These are phyloP conservation scores for Clavelina lepadiformis DNA, from an alignment of 23 tunicate genomes.

Conservation along the genomic window DNA sequence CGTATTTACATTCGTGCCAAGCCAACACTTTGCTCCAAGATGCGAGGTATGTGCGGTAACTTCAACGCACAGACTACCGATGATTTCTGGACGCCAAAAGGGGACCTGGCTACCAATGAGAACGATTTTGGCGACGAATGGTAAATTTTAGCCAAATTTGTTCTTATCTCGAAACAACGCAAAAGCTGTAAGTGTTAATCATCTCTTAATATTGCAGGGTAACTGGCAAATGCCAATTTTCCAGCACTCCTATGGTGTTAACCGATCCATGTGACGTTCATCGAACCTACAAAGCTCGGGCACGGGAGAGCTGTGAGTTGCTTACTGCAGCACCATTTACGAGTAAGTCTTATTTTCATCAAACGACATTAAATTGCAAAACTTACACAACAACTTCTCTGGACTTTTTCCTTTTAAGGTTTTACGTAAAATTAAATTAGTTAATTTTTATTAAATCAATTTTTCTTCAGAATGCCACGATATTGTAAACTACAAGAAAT, in stretches of 20 bases:
- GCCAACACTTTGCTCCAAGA: constrained; percentile 44
- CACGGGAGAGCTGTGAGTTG: constrained; percentile 88
- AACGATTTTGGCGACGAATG: constrained; percentile 98
- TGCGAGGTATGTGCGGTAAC: constrained; percentile 93
- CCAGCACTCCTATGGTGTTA: constrained; percentile 60
- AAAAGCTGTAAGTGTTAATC: not conserved
- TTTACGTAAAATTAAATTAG: not conserved
- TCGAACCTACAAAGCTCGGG: constrained; percentile 54
- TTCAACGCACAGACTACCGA: constrained; percentile 89
- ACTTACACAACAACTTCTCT: not conserved
- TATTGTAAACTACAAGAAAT: constrained; percentile 85
- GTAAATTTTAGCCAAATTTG: constrained; percentile 6
- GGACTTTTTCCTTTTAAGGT: not conserved
- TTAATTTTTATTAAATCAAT: not conserved
- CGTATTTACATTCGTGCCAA: constrained; percentile 85
- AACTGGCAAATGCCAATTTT: constrained; percentile 68
- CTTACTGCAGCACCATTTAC: constrained; percentile 93
- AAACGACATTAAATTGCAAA: not conserved
- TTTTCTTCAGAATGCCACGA: constrained; percentile 74
- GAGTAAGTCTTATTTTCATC: constrained; percentile 27
- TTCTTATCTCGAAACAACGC: not conserved
- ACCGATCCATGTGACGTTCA: constrained; percentile 81
- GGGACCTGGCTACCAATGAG: constrained; percentile 88
- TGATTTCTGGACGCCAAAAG: constrained; percentile 86
- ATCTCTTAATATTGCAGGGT: constrained; percentile 33